phyloP scores from a whole-genome alignment of 2,113 vertebrate species.

The Oryzias celebensis region DNA sequence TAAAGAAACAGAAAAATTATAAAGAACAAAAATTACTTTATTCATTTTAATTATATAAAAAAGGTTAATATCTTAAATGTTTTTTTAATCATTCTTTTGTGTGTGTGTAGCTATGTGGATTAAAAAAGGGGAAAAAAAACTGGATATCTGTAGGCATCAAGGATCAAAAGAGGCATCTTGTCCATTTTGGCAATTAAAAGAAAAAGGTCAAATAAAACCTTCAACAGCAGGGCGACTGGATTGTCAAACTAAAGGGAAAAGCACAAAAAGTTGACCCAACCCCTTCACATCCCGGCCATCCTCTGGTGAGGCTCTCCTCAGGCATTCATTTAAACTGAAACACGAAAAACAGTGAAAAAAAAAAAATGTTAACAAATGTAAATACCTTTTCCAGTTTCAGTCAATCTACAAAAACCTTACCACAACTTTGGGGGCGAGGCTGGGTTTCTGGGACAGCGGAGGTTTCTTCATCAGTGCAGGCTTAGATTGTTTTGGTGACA shows the following conservation, averaged over 20 bases:
- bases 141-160: slow-evolving; percentile 6
- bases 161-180: slow-evolving; percentile 24
- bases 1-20: slow-evolving; percentile 24
- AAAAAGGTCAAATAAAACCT: background rate
- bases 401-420: slow-evolving; percentile 40
- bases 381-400: background rate
- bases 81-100: background rate
- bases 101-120: background rate
- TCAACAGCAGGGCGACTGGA: slow-evolving; percentile 28
- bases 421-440: slow-evolving; percentile 61
- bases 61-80: background rate
- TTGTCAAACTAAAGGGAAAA: slow-evolving; percentile 47
- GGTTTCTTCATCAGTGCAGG: slow-evolving; percentile 84
- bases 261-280: slow-evolving; percentile 22
- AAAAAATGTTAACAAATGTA: background rate
- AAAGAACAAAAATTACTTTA: slow-evolving; percentile 16
- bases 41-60: slow-evolving; percentile 21
- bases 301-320: slow-evolving; percentile 8
- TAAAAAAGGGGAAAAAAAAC: background rate
- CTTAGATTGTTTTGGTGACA: slow-evolving; percentile 69
- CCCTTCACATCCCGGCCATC: slow-evolving; percentile 26
- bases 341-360: slow-evolving; percentile 1
- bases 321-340: slow-evolving; percentile 67
- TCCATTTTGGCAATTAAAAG: slow-evolving; percentile 56
- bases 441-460: slow-evolving; percentile 85